Evolutionary conservation across 2,888 invertebrate species (phyloP), one percentile per base, ranked within the genome.

Genomic region (Nasonovia ribisnigri): DNA sequence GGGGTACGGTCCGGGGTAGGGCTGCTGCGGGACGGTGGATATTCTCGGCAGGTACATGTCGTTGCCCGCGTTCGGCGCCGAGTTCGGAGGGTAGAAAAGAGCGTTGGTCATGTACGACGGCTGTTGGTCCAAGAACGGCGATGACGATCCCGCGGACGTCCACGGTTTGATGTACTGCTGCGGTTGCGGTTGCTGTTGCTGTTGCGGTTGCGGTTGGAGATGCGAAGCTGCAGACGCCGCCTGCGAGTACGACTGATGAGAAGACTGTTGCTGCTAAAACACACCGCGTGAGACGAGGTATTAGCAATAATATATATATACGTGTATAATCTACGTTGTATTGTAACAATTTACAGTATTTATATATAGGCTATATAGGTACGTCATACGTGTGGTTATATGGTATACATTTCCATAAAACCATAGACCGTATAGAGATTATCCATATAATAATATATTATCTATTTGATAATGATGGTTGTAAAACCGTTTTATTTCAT

Each of bases 1-100:
- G 54, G 93, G 93, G 26, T 93, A 93, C 13, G 90, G 29, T 5
- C 60, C 90, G 8, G 57, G 67, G 42, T 93, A 90, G 29, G 84
- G 43, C 24, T 84, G 93, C 16, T 46, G 86, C 46, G 77, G 57
- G 24, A 88, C 51, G 29, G 29, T n/a, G 11, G 93, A 42, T 86
- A 87, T 94, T 11, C 89, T 51, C 3, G 89, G 86, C 60, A 92
- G 29, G 46, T 87, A 94, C 86, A 93, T 93, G 90, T 89, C 90
- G 57, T 36, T 84, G 86, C 24, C 54, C 4, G 51, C 29, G 77
- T 36, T 60, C 4, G 84, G 8, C 20, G 46, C 54, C 6, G 88
- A n/a, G 97, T 96, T 94, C 96, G 96, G 42, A 95, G 96, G 2
- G 95, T 96, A 94, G 91, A 95, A 94, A 95, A 95, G 94, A 94